Evolutionary conservation across 2,113 vertebrate species (phyloP).

Genomic region (Genyomyrus donnyi): DNA sequence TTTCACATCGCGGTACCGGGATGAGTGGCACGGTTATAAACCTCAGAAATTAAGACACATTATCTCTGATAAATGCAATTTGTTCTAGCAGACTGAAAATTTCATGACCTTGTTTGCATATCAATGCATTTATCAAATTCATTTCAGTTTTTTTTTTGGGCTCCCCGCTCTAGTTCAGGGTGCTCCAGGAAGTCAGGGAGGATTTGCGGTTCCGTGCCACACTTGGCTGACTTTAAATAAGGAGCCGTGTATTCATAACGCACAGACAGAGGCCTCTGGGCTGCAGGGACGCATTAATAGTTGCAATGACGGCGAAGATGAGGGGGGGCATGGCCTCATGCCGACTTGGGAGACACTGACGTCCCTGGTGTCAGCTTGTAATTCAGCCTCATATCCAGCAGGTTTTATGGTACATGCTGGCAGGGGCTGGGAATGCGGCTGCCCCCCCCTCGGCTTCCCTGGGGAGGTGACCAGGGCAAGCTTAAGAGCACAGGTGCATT

Average conservation of each 20-base stretch:
- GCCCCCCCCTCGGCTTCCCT: neutral
- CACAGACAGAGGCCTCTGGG: neutral
- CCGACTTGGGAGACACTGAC: neutral
- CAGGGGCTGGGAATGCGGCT: neutral
- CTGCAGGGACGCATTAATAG: neutral
- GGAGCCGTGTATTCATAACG: neutral
- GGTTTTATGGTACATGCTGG: neutral
- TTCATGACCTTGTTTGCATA: neutral
- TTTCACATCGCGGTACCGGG: neutral
- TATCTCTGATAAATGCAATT: neutral
- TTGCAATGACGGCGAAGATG: neutral
- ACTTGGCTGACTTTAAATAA: constrained; percentile 8
- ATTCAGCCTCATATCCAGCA: neutral
- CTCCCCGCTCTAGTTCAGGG: neutral
- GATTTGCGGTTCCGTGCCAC: neutral
- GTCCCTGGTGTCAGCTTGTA: neutral
- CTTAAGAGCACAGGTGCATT: neutral
- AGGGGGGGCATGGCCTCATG: neutral
- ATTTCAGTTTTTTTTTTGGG: neutral
- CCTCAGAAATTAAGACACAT: neutral
- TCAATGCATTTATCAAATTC: neutral
- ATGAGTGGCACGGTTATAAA: neutral
- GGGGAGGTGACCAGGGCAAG: neutral
- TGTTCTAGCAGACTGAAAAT: constrained; percentile 8
- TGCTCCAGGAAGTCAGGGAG: neutral